These are phyloP conservation scores for Hemichromis elongatus DNA, from an alignment of 2,113 vertebrate genomes.

Conservation along the genomic window DNA sequence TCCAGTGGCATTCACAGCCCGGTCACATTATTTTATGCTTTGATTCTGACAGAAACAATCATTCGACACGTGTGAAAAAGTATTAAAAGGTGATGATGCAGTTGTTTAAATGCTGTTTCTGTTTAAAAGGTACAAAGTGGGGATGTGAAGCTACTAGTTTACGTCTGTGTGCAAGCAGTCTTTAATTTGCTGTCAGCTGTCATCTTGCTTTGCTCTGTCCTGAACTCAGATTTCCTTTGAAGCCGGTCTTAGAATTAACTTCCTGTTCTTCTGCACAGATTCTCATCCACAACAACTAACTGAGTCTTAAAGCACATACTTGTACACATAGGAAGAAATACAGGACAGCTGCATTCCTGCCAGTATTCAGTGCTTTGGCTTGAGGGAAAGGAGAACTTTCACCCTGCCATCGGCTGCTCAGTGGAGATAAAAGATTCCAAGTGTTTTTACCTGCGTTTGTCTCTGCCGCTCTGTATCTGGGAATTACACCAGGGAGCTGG, in stretches of 20 bases:
- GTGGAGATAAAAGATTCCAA: slow-evolving; percentile 74
- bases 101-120: background rate
- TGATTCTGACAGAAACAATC: background rate
- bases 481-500: slow-evolving; percentile 73
- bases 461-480: slow-evolving; percentile 53
- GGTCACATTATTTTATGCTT: background rate
- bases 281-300: background rate
- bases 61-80: background rate
- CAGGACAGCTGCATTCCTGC: slow-evolving; percentile 21
- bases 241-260: background rate
- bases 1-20: background rate
- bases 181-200: slow-evolving; percentile 8
- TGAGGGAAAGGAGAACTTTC: slow-evolving; percentile 65
- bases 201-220: slow-evolving; percentile 20
- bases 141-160: background rate
- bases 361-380: slow-evolving; percentile 61
- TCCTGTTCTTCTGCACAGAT: background rate
- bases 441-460: slow-evolving; percentile 54
- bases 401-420: slow-evolving; percentile 64
- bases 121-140: background rate
- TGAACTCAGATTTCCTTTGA: slow-evolving; percentile 2
- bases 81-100: background rate
- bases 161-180: background rate
- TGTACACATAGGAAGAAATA: slow-evolving; percentile 10
- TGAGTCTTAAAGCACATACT: slow-evolving; percentile 5